Evolutionary conservation across 2,113 vertebrate species (phyloP).

Genomic region (Myotis lucifugus): DNA sequence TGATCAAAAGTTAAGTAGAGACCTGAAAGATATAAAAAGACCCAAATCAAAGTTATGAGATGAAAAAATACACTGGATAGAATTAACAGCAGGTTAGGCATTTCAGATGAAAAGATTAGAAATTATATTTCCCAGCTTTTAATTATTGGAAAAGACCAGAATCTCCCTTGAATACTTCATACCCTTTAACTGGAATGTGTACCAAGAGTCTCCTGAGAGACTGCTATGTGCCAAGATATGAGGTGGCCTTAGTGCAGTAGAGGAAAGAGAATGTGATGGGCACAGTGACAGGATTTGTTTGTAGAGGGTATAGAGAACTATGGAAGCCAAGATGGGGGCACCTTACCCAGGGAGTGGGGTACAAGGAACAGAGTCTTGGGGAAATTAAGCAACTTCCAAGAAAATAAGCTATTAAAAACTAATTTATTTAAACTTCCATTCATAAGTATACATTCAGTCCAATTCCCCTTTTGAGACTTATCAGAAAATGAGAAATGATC

Average conservation of each 20-base stretch:
- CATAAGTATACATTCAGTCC: not conserved
- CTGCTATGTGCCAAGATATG: not conserved
- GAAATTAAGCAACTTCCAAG: conserved; percentile 13
- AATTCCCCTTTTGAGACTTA: conserved; percentile 7
- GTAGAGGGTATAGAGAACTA: not conserved
- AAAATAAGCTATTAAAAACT: conserved; percentile 20
- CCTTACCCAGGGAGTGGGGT: not conserved
- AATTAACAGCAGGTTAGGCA: not conserved
- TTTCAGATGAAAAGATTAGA: not conserved
- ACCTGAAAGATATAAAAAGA: not conserved
- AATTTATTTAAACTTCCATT: conserved; percentile 16
- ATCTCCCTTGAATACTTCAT: not conserved
- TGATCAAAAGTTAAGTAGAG: not conserved
- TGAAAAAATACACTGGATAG: not conserved
- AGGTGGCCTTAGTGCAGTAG: not conserved
- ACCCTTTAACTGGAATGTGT: not conserved
- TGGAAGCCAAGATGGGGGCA: not conserved
- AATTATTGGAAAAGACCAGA: not conserved
- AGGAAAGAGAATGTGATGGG: not conserved
- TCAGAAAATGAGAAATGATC: not conserved
- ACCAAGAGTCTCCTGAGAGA: not conserved
- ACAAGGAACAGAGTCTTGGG: not conserved
- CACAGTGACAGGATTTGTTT: not conserved
- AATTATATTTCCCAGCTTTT: not conserved
- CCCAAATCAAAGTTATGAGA: conserved; percentile 11